Evolutionary conservation across 2,888 invertebrate genomes (phyloP).

Genomic region (Lamellibrachia columna): DNA sequence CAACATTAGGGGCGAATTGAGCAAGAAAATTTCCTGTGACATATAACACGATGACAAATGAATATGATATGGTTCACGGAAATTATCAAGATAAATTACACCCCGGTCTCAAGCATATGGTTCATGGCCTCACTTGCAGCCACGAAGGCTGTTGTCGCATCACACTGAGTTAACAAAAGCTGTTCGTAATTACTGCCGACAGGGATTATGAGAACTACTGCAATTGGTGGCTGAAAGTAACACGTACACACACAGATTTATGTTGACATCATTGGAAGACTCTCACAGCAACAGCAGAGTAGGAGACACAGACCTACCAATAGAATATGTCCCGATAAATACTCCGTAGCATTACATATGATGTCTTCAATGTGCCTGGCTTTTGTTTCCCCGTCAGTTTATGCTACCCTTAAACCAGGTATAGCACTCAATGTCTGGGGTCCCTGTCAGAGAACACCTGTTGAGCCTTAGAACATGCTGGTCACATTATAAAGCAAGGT

Average conservation of each 20-base stretch:
- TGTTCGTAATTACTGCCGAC: not conserved
- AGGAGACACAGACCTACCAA: not conserved
- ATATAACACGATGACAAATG: not conserved
- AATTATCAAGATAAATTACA: not conserved
- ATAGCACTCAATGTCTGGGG: not conserved
- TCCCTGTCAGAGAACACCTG: not conserved
- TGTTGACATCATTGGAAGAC: not conserved
- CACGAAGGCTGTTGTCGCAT: not conserved
- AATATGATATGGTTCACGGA: not conserved
- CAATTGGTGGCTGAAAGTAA: not conserved
- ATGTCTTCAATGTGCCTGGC: not conserved
- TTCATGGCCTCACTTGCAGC: not conserved
- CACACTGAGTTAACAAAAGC: no score
- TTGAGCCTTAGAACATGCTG: not conserved
- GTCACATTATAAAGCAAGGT: not conserved
- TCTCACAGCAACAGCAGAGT: not conserved
- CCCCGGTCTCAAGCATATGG: not conserved
- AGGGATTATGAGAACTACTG: not conserved
- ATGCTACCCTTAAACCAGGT: conserved; percentile 16
- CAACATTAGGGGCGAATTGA: not conserved
- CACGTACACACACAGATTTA: not conserved
- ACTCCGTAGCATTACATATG: no score
- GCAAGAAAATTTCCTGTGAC: no score
- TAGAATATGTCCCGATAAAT: not conserved
- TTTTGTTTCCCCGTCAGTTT: not conserved